Conservation (phyloP, 1,140 invertebrate species). For the Anoplolepis gracilipes region DNA sequence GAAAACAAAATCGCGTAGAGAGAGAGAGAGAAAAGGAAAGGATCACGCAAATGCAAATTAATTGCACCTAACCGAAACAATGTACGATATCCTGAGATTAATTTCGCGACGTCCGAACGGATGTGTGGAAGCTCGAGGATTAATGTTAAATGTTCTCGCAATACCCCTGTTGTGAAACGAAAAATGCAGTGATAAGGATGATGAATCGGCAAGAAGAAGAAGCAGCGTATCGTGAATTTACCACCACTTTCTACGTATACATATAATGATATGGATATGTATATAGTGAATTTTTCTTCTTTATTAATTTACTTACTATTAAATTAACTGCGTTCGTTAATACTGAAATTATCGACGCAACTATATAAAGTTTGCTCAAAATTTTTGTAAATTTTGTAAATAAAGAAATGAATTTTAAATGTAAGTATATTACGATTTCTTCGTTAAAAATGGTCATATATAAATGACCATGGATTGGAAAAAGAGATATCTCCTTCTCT, state of each 20-base stretch:
- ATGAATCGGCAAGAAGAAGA: conserved; percentile 50
- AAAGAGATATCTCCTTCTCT: not conserved
- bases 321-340: not conserved
- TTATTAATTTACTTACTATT: conserved; percentile 31
- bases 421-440: too few species aligned
- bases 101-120: conserved; percentile 48
- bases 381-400: not conserved
- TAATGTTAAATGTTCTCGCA: conserved; percentile 15
- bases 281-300: conserved; percentile 22
- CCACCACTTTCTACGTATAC: conserved; percentile 19
- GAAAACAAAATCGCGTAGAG: not conserved
- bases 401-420: not conserved
- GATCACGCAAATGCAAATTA: conserved; percentile 67
- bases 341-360: not conserved
- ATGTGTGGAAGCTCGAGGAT: conserved; percentile 37
- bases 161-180: conserved; percentile 2
- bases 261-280: not conserved
- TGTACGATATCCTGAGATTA: conserved; percentile 54
- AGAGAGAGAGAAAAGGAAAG: not conserved
- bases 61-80: conserved; percentile 53
- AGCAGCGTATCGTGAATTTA: conserved; percentile 47
- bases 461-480: not conserved
- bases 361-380: not conserved
- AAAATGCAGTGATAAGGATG: conserved; percentile 56
- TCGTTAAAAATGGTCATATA: too few species aligned